Conservation (phyloP, 2,797 vertebrate species). For the Podargus strigoides region DNA sequence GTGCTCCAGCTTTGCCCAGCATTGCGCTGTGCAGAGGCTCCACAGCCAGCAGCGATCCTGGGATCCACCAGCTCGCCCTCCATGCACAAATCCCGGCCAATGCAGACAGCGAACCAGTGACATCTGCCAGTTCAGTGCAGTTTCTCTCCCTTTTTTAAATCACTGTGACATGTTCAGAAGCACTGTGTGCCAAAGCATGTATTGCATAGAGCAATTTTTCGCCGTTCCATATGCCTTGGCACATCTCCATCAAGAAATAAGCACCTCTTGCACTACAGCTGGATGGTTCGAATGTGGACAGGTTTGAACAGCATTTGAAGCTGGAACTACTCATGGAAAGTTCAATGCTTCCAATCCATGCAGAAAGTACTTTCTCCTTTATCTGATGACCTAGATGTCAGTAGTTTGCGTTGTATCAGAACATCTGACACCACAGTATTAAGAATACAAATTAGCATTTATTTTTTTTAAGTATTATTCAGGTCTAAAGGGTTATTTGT, state of each 20-base stretch:
- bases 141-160: slow-evolving; percentile 1
- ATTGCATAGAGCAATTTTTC: slow-evolving; percentile 7
- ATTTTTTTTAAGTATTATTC: neutral
- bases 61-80: neutral
- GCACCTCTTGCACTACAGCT: neutral
- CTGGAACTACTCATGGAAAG: slow-evolving; percentile 25
- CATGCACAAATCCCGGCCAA: accelerated
- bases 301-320: neutral
- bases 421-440: neutral
- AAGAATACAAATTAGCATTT: neutral
- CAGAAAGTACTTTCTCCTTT: neutral
- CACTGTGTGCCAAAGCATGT: neutral
- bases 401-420: neutral
- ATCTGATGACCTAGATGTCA: neutral
- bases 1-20: neutral
- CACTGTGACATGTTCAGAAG: neutral
- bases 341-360: neutral
- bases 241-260: slow-evolving; percentile 22
- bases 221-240: slow-evolving; percentile 1
- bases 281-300: neutral
- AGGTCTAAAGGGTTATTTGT: neutral
- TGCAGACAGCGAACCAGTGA: neutral
- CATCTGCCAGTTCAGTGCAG: slow-evolving; percentile 15
- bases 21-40: accelerated
- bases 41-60: accelerated